These are phyloP conservation scores for Calypte anna DNA, from an alignment of 2,113 vertebrate species.

Conservation along the genomic window DNA sequence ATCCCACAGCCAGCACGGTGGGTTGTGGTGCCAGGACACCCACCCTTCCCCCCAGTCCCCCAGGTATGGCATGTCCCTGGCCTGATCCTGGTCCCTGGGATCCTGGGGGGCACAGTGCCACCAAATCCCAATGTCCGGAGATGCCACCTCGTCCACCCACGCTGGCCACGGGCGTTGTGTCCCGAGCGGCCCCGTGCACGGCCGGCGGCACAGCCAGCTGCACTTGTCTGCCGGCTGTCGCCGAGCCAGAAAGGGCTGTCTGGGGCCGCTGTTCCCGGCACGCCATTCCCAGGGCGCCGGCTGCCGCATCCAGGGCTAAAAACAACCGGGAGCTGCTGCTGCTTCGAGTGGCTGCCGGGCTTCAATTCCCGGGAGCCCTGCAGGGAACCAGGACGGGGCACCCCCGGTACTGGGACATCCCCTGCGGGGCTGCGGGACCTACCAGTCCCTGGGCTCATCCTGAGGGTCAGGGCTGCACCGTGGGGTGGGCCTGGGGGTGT, in stretches of 20 bases:
- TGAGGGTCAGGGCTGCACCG: neutral
- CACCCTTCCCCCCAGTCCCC: too few relatives aligned
- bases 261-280: constrained; percentile 64
- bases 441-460: too few relatives aligned
- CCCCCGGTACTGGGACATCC: accelerated
- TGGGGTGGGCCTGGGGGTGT: neutral
- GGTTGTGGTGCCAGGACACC: neutral
- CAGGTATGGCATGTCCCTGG: neutral
- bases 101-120: neutral
- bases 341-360: neutral
- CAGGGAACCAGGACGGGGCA: neutral
- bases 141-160: neutral
- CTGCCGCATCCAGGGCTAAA: constrained; percentile 48
- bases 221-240: constrained; percentile 66
- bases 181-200: constrained; percentile 42
- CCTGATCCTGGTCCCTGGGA: accelerated
- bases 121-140: neutral
- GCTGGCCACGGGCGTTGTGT: neutral
- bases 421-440: neutral
- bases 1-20: neutral
- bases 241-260: constrained; percentile 62
- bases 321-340: constrained; percentile 16
- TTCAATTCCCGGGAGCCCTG: neutral
- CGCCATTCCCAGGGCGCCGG: constrained; percentile 57
- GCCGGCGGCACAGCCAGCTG: constrained; percentile 22